These are phyloP conservation scores for Oedothorax gibbosus DNA, from an alignment of 1,140 invertebrate species.

Conservation along the genomic window DNA sequence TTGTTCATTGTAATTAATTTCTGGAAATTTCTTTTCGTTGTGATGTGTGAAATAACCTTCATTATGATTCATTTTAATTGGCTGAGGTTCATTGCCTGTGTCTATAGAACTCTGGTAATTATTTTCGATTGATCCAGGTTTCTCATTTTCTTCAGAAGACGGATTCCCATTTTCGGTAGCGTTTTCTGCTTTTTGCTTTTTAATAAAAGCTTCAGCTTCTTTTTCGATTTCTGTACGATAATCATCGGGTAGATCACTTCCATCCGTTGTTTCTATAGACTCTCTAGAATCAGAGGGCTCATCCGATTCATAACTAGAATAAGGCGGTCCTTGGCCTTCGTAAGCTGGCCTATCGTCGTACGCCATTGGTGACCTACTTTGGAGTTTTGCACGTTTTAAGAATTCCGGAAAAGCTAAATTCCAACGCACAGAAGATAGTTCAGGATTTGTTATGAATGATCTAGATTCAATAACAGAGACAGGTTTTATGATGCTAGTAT, in stretches of 20 bases:
- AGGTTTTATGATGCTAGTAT: background rate
- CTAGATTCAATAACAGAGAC: slow-evolving; percentile 18
- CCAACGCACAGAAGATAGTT: background rate
- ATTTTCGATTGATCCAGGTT: background rate
- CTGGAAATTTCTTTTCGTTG: too few species aligned
- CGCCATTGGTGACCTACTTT: background rate
- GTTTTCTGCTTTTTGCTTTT: slow-evolving; percentile 26
- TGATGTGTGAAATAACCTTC: background rate
- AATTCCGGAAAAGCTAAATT: slow-evolving; percentile 4
- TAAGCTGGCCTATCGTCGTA: background rate
- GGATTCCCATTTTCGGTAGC: background rate
- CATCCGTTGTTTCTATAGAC: slow-evolving; percentile 11
- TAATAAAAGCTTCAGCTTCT: slow-evolving; percentile 33
- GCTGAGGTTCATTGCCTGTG: background rate
- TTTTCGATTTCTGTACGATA: slow-evolving; percentile 28
- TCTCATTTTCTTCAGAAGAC: background rate
- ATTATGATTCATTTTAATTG: background rate
- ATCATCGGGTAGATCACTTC: slow-evolving; percentile 10
- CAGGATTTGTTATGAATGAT: slow-evolving; percentile 40
- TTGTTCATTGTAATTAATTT: too few species aligned
- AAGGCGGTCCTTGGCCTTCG: background rate
- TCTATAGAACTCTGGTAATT: background rate
- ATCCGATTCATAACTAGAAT: slow-evolving; percentile 12
- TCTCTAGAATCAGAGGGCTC: background rate
- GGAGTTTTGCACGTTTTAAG: background rate